Base-by-base conservation (phyloP, 92 coral and sea anemone genomes). In the Epizoanthus fatuus region DNA sequence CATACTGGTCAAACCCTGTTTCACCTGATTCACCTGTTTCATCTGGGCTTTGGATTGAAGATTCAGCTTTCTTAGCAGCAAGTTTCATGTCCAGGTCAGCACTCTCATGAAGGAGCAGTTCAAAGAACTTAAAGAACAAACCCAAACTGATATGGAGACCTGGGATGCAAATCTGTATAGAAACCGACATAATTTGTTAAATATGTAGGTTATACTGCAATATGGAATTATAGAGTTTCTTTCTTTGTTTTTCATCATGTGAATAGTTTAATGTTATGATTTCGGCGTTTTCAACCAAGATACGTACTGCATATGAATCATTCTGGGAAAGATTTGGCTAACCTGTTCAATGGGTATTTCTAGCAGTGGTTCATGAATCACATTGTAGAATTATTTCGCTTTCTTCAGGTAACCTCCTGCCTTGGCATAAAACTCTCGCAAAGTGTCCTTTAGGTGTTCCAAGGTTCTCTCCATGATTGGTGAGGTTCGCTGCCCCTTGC, bases 321-420 rank as follows among this genome's bases (percentile, higher is more conserved):
- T 22, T 22, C 25, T 22, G 25, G 25, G 25, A 22, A 22, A 22
- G 25, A 22, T 22, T 22, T 22, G 0, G 25, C 22, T 45, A 16
- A 75, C 81, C 69, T 75, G 68, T 32, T 75, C 47, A 52, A 56
- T 75, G 25, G 81, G 81, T 17, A 75, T 75, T 9, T 75, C 11
- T 16, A 75, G 17, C 53, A 75, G 20, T 75, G 69, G 42, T 8
- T 74, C 19, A 7, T 74, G 66, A 7, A 60, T 60, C 19, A 60
- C 66, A 60, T 60, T 60, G 11, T n/a, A 13, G 3, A 14, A 66
- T 2, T 66, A 2, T 39, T 66, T 66, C 9, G 72, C 72, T 17
- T 66, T 66, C 72, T 66, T 66, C 15, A 66, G 5, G 72, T 66
- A 1, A 0, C 72, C 72, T 13, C 35, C 72, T 39, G 40, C 72